Percentiles rank a stretch among this genome's conserved stretches.
Evolutionary conservation across 2,888 invertebrate genomes (phyloP).

Genomic region (Seira musarum): DNA sequence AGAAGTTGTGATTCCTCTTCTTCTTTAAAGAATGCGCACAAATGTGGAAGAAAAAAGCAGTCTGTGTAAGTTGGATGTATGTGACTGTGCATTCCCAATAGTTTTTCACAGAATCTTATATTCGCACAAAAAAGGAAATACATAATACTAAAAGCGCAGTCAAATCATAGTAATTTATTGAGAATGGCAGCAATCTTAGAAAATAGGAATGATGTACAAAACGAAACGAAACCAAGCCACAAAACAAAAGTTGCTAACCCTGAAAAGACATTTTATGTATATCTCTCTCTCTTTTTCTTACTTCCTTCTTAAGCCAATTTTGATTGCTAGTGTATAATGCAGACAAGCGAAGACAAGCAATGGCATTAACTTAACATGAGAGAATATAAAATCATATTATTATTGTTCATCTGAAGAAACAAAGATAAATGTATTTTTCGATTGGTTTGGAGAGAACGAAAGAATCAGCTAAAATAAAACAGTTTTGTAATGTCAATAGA

Average conservation of each 20-base stretch:
- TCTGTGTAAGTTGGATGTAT: no score
- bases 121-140: no score
- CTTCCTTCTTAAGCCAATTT: background rate
- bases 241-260: slow-evolving; percentile 44
- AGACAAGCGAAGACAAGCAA: background rate
- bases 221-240: slow-evolving; percentile 20
- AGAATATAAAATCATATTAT: slow-evolving; percentile 11
- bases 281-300: background rate
- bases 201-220: slow-evolving; percentile 10
- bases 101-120: background rate
- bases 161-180: background rate
- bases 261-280: slow-evolving; percentile 28
- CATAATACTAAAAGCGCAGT: background rate
- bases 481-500: slow-evolving; percentile 49
- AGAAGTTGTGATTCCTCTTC: slow-evolving; percentile 37
- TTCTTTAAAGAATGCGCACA: background rate
- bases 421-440: background rate
- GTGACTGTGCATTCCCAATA: background rate
- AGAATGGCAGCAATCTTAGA: background rate
- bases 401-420: background rate
- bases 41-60: background rate
- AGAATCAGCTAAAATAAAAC: background rate
- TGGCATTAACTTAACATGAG: no score
- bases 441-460: background rate
- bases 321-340: no score